Conservation (phyloP, 2,797 vertebrate genomes). For the Melanotaenia pygmaea region DNA sequence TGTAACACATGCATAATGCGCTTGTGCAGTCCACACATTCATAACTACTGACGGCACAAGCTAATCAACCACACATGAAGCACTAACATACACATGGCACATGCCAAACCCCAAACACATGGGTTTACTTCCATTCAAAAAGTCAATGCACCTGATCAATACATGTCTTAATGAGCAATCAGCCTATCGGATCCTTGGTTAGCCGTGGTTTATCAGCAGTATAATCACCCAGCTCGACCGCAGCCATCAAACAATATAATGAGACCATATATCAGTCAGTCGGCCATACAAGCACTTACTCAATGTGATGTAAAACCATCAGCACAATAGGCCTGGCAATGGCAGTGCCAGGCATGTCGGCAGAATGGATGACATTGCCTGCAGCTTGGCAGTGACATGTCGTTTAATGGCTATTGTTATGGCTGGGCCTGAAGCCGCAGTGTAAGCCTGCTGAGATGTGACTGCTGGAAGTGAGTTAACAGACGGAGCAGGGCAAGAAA, state of each 20-base stretch:
- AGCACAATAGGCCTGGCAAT: conserved; percentile 40
- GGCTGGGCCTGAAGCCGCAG: conserved; percentile 32
- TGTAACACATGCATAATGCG: background rate
- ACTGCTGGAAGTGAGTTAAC: conserved; percentile 40
- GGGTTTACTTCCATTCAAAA: conserved; percentile 17
- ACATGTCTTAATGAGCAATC: conserved; percentile 75
- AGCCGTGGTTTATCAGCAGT: conserved; percentile 68
- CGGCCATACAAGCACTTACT: conserved; percentile 60
- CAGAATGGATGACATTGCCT: conserved; percentile 67
- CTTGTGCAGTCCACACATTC: conserved; percentile 6
- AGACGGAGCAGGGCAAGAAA: conserved; percentile 11
- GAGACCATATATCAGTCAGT: conserved; percentile 76
- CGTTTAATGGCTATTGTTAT: conserved; percentile 63
- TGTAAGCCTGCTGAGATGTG: conserved; percentile 38
- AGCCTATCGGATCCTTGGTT: conserved; percentile 55
- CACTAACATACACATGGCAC: conserved; percentile 1
- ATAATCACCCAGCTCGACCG: conserved; percentile 75
- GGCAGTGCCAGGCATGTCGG: background rate
- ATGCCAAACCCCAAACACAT: conserved; percentile 23
- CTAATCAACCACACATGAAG: conserved; percentile 1
- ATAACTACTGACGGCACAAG: background rate
- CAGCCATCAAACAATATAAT: conserved; percentile 80
- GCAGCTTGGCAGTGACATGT: conserved; percentile 57
- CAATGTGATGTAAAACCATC: conserved; percentile 74
- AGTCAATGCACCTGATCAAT: conserved; percentile 74